Evolutionary conservation across 2,888 invertebrate genomes (phyloP).

Genomic region (Drosophila anomelani): DNA sequence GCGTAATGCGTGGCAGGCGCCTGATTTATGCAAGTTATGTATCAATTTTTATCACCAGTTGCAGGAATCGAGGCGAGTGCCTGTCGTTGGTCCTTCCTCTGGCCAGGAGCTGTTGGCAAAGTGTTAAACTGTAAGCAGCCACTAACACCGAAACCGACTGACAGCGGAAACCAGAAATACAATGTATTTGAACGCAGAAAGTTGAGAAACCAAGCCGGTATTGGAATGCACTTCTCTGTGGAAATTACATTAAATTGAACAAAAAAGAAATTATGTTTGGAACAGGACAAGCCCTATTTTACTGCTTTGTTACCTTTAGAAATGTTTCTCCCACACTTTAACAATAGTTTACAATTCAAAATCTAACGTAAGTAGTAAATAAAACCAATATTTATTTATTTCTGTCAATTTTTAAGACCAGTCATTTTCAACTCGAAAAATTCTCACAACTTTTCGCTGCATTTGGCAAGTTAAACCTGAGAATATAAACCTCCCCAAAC

Average conservation of each 20-base stretch:
- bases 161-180: constrained; percentile 23
- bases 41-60: constrained; percentile 84
- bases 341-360: no score
- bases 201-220: constrained; percentile 9
- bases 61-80: constrained; percentile 62
- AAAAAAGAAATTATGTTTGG: no score
- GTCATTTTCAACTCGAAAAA: constrained; percentile 1
- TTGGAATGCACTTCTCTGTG: constrained; percentile 26
- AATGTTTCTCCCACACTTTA: no score
- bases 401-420: constrained; percentile 1
- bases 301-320: no score
- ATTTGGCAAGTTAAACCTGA: constrained; percentile 10
- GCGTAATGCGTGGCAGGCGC: constrained; percentile 65
- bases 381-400: constrained; percentile 3
- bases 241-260: neutral
- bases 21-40: constrained; percentile 84
- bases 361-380: neutral
- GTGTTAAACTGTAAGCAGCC: constrained; percentile 78
- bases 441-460: constrained; percentile 21
- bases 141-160: constrained; percentile 48
- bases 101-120: constrained; percentile 47
- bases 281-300: no score
- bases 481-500: constrained; percentile 11
- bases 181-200: constrained; percentile 7
- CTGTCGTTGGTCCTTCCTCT: neutral